Base-by-base conservation (phyloP, 1,140 invertebrate genomes). In the Achroia grisella region DNA sequence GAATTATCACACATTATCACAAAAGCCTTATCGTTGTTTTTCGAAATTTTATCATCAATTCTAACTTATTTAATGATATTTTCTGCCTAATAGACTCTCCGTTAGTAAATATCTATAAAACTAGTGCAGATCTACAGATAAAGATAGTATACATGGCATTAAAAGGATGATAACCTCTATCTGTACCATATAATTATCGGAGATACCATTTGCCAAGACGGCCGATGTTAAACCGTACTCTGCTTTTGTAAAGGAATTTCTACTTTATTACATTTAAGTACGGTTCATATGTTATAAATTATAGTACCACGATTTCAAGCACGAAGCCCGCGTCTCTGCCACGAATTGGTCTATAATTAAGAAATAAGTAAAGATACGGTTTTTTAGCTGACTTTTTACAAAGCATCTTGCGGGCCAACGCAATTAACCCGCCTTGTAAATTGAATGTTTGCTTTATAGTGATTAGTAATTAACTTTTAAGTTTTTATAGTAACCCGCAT, bases 401-500 rank as follows among this genome's bases (percentile, higher is more conserved):
- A 74, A 73, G 68, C 71, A 52, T 70, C 65, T 73, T 69, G 65
- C 64, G 62, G 62, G 65, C 65, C 64, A 58, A 57, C 65, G 75
- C 80, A 82, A 84, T 84, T 84, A 84, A 73, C 71, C 75, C 68
- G 78, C 76, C 76, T 79, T 70, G 70, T 79, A 85, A 82, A 84
- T 84, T 84, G 80, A 84, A 84, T 84, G 78, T 84, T 84, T 82
- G 78, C 78, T 84, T 80, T 80, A 77, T 73, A 82, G 77, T 75
- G 78, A 82, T 82, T 80, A 80, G 80, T 73, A 80, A 84, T 84
- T 81, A 82, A 79, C 59, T 71, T 61, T 71, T 51, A 62, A 54
- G 61, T 72, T 79, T 79, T 83, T 83, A 59, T 65, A 63, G 39
- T 49, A 54, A 64, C 54, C 40, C 46, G 48, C 71, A 72, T 60